Evolutionary conservation across 2,113 vertebrate species (phyloP).

Genomic region (Caretta caretta): DNA sequence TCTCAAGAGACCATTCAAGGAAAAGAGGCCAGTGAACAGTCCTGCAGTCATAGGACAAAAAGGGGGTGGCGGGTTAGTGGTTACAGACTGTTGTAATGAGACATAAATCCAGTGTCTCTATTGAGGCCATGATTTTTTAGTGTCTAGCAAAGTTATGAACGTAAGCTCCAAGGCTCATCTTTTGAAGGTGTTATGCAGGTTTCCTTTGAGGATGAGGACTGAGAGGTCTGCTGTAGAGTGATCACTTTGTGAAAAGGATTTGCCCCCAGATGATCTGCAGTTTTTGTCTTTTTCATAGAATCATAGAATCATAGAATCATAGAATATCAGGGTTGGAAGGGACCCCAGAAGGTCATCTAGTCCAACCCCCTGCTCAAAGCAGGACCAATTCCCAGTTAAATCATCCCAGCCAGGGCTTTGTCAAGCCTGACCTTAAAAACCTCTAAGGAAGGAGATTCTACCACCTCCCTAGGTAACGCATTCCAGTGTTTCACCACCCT

Average conservation of each 20-base stretch:
- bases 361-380: too few relatives aligned
- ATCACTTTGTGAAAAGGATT: not conserved
- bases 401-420: too few relatives aligned
- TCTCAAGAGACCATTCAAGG: not conserved
- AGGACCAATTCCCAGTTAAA: too few relatives aligned
- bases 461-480: too few relatives aligned
- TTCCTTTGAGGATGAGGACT: not conserved
- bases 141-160: not conserved
- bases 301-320: too few relatives aligned
- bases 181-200: not conserved
- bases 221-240: too few relatives aligned
- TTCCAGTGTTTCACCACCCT: too few relatives aligned
- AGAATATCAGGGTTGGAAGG: too few relatives aligned
- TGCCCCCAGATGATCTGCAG: not conserved
- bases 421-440: too few relatives aligned
- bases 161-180: not conserved
- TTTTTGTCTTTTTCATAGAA: not conserved
- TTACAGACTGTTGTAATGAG: not conserved
- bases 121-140: not conserved
- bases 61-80: not conserved
- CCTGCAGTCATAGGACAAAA: not conserved
- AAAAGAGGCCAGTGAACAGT: not conserved
- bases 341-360: too few relatives aligned
- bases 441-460: too few relatives aligned
- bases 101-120: not conserved